Percentiles rank a stretch among this genome's conserved stretches.
These are phyloP conservation scores for Troides helena DNA, from an alignment of 2,888 invertebrate species.

Conservation along the genomic window DNA sequence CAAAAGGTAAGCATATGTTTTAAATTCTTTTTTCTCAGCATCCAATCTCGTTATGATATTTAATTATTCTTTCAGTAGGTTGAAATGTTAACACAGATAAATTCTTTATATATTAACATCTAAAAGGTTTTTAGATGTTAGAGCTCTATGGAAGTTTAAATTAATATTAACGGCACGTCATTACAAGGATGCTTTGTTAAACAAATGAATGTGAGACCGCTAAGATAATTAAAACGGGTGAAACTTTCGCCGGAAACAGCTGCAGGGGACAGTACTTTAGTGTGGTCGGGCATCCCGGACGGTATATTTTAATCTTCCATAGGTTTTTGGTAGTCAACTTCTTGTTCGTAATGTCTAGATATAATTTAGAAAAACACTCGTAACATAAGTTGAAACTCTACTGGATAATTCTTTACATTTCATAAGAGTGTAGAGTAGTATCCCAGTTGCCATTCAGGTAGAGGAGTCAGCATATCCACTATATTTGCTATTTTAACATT, in stretches of 20 bases:
- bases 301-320: constrained; percentile 7
- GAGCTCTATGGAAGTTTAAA: neutral
- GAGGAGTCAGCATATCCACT: too few relatives aligned
- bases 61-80: too few relatives aligned
- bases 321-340: neutral
- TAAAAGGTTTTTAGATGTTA: neutral
- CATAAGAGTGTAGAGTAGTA: too few relatives aligned
- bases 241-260: constrained; percentile 25
- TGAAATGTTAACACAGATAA: neutral
- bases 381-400: too few relatives aligned
- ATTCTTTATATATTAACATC: neutral
- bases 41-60: too few relatives aligned
- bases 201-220: constrained; percentile 21
- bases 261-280: constrained; percentile 22
- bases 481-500: too few relatives aligned
- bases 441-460: too few relatives aligned
- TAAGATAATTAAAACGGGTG: constrained; percentile 23
- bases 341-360: neutral
- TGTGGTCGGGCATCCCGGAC: constrained; percentile 14
- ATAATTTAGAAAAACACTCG: neutral
- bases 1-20: too few relatives aligned
- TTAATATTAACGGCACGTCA: constrained; percentile 8
- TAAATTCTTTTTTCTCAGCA: too few relatives aligned
- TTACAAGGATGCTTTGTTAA: constrained; percentile 11
- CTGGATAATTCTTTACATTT: too few relatives aligned